These are phyloP conservation scores for Poeciliopsis paucimaculata DNA, from an alignment of 2,797 vertebrate genomes.

Conservation along the genomic window DNA sequence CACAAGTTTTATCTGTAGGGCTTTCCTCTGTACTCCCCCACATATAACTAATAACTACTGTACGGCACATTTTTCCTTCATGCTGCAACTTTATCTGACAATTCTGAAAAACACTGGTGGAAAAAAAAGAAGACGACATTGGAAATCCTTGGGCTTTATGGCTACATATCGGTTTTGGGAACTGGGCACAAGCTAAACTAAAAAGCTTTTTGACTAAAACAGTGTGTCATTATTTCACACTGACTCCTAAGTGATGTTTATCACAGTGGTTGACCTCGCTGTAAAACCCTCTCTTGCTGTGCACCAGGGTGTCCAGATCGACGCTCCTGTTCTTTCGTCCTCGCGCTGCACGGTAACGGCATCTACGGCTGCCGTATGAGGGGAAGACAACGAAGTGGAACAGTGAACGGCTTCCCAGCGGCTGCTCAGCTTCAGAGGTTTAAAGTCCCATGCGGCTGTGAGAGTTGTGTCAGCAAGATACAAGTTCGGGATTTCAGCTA, in stretches of 20 bases:
- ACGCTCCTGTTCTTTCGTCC: slow-evolving; percentile 41
- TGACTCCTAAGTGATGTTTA: slow-evolving; percentile 34
- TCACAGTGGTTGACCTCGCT: slow-evolving; percentile 12
- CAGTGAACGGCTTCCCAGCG: slow-evolving; percentile 43
- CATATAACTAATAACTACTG: not conserved
- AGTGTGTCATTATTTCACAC: not conserved
- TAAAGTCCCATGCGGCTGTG: slow-evolving; percentile 36
- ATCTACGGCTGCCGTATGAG: slow-evolving; percentile 43
- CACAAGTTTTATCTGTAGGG: not conserved
- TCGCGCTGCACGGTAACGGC: slow-evolving; percentile 19
- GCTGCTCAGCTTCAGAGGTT: slow-evolving; percentile 32
- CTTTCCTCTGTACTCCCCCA: slow-evolving; percentile 4
- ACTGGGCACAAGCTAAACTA: slow-evolving; percentile 1
- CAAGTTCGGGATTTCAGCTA: slow-evolving; percentile 27
- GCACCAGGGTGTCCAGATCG: slow-evolving; percentile 30
- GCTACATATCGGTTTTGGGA: not conserved
- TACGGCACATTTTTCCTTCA: not conserved
- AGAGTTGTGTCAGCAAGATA: slow-evolving; percentile 37
- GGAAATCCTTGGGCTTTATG: not conserved
- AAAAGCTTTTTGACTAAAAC: not conserved
- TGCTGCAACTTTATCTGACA: slow-evolving; percentile 14
- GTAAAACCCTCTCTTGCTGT: slow-evolving; percentile 15
- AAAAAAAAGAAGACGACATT: not conserved
- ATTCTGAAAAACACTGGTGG: not conserved
- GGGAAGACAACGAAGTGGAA: slow-evolving; percentile 55